Base-by-base conservation (phyloP, 2,888 invertebrate species). In the Lithophane socia region DNA sequence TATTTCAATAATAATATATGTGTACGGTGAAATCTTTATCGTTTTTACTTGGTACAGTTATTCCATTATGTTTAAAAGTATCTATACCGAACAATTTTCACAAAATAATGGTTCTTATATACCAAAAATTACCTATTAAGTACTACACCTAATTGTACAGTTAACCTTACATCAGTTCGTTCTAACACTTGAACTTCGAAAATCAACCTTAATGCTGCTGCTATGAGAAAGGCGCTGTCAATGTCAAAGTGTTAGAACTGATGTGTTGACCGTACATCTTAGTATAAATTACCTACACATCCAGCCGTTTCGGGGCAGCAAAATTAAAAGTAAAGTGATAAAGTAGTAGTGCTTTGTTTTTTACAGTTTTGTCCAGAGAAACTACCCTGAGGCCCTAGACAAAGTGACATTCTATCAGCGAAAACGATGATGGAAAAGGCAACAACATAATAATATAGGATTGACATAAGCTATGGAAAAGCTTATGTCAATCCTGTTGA, bases 1-100 rank as follows among this genome's bases (percentile, higher is more conserved):
- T 70, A 73, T 68, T 82, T 56, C 7, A 64, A 49, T 60, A 54
- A 60, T 58, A 58, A 75, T 61, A 79, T 49, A 64, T 18, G 24
- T 56, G 16, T 58, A 56, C n/a, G 24, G 21, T 56, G 29, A 56
- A 61, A 24, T 58, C 21, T 60, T 65, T 54, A 54, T 16, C 24
- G 37, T 66, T 47, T 60, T 18, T 3, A n/a, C 64, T 10, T 5
- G 16, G 9, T 58, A 13, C 44, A 42, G 37, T 74, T 37, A 42
- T 74, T 60, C 3, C 5, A 74, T 47, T 73, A 37, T 37, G 37
- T 37, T 37, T 37, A 37, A 5, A 29, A 56, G 29, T 58, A 58
- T 13, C 2, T 73, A n/a, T 9, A 29, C n/a, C 0, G 16, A 56
- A 9, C 9, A 13, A 29, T 29, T 8, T 21, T 29, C 21, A 21